A percentile compares a stretch with the other conserved stretches of the same genome.
These are phyloP conservation scores for Bombus confusus DNA, from an alignment of 1,140 invertebrate genomes.

Conservation along the genomic window DNA sequence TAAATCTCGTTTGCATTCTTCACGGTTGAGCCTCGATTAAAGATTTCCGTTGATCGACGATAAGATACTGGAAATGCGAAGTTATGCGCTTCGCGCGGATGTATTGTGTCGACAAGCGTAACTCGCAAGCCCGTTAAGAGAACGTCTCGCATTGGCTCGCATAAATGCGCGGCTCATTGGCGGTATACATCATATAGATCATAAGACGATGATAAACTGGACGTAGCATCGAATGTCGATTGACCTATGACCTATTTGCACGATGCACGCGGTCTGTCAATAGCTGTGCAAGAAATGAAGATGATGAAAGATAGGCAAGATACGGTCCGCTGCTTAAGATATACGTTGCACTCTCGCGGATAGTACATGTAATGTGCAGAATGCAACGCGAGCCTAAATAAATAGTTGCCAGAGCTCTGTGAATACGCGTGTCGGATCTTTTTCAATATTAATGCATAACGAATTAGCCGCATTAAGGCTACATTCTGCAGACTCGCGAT, in stretches of 20 bases:
- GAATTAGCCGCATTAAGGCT: not conserved
- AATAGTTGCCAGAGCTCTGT: not conserved
- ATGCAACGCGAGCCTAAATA: constrained; percentile 5
- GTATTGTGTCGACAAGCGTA: constrained; percentile 18
- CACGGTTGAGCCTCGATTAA: not conserved
- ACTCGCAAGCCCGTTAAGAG: not conserved
- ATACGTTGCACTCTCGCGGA: not conserved
- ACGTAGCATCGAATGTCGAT: not conserved
- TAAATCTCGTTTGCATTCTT: not conserved
- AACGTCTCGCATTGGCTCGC: not conserved
- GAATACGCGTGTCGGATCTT: not conserved
- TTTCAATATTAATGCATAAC: not conserved
- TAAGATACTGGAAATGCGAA: not conserved
- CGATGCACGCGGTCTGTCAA: constrained; percentile 1
- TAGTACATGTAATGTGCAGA: not conserved
- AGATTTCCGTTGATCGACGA: not conserved
- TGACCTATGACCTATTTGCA: constrained; percentile 19
- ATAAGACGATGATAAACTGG: constrained; percentile 2
- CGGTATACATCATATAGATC: not conserved
- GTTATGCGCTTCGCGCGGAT: not conserved
- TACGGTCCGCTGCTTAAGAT: not conserved
- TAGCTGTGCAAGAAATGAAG: not conserved
- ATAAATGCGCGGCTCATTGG: constrained; percentile 8
- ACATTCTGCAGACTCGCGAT: not conserved
- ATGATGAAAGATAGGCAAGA: constrained; percentile 12